A percentile compares a stretch with the other conserved stretches of the same genome.
Conservation (phyloP, 1,140 invertebrate genomes). For the Zaprionus ghesquierei region DNA sequence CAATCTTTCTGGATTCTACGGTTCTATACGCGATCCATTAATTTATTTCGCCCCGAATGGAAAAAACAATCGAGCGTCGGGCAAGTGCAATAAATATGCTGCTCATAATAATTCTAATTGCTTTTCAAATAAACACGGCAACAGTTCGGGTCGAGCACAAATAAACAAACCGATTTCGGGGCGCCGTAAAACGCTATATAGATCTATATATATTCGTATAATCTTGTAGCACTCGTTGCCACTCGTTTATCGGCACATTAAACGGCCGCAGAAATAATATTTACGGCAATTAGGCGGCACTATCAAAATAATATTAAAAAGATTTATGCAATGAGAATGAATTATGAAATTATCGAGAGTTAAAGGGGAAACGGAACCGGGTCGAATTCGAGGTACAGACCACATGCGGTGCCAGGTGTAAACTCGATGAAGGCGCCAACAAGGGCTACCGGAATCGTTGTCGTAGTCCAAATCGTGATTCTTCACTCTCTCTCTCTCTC, state of each 20-base stretch:
- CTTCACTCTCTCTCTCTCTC: slow-evolving; percentile 15
- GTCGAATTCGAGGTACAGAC: slow-evolving; percentile 15
- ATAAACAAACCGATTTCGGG: slow-evolving; percentile 60
- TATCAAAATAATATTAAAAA: slow-evolving; percentile 82
- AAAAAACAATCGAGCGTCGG: slow-evolving; percentile 32
- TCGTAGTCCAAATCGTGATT: too few species aligned
- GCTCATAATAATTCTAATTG: slow-evolving; percentile 80
- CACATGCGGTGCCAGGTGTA: slow-evolving; percentile 62
- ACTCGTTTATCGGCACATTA: slow-evolving; percentile 44
- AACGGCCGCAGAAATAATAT: slow-evolving; percentile 68
- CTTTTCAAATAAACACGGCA: slow-evolving; percentile 77
- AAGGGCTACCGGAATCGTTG: slow-evolving; percentile 19
- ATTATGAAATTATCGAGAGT: slow-evolving; percentile 69
- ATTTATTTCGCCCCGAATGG: slow-evolving; percentile 19
- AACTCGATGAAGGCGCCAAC: slow-evolving; percentile 67
- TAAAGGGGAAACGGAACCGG: background rate
- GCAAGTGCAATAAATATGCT: slow-evolving; percentile 67
- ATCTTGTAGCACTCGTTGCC: slow-evolving; percentile 14
- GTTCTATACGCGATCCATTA: slow-evolving; percentile 33
- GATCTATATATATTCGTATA: background rate
- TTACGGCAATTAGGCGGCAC: slow-evolving; percentile 74
- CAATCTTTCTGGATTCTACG: slow-evolving; percentile 18
- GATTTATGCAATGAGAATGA: slow-evolving; percentile 71
- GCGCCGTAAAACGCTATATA: slow-evolving; percentile 22
- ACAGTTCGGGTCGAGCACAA: slow-evolving; percentile 24